Conservation (phyloP, 1,140 invertebrate species). For the Galendromus occidentalis region DNA sequence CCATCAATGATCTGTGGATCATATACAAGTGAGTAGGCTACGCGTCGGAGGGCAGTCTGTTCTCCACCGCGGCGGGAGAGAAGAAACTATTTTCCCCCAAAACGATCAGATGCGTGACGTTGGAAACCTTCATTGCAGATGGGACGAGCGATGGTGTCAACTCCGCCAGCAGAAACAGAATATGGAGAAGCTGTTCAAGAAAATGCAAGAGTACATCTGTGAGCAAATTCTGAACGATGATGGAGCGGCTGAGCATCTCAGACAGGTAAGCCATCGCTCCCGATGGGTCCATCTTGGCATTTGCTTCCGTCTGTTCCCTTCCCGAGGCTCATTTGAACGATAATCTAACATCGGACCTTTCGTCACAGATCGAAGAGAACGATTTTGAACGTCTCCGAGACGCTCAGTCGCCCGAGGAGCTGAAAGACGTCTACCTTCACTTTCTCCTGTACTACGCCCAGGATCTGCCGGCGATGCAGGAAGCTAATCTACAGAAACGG, state of each 20-base stretch:
- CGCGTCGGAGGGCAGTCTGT: too few species aligned
- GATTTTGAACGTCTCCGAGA: conserved; percentile 27
- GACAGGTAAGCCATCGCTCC: conserved; percentile 36
- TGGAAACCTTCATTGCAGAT: too few species aligned
- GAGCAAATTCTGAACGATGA: conserved; percentile 66
- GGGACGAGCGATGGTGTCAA: conserved; percentile 57
- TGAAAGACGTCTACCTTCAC: conserved; percentile 77
- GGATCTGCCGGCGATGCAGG: conserved; percentile 67
- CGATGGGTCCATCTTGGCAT: too few species aligned
- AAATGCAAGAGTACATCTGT: conserved; percentile 75
- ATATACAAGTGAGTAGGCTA: conserved; percentile 61
- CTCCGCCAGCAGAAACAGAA: conserved; percentile 66
- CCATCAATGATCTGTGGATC: conserved; percentile 89
- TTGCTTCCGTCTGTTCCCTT: too few species aligned
- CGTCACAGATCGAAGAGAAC: conserved; percentile 14
- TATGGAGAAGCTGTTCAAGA: conserved; percentile 57
- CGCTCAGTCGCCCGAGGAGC: conserved; percentile 68
- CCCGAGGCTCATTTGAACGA: too few species aligned
- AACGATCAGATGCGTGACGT: too few species aligned
- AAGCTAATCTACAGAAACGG: conserved; percentile 30
- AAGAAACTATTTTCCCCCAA: too few species aligned
- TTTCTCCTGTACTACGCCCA: conserved; percentile 78
- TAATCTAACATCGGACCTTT: too few species aligned
- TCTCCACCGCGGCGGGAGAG: too few species aligned
- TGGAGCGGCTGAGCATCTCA: conserved; percentile 54